A percentile compares a stretch with the other conserved stretches of the same genome.
These are phyloP conservation scores for Hemicentrotus pulcherrimus DNA, from an alignment of 35 echinoderm and acorn worm genomes.

Conservation along the genomic window DNA sequence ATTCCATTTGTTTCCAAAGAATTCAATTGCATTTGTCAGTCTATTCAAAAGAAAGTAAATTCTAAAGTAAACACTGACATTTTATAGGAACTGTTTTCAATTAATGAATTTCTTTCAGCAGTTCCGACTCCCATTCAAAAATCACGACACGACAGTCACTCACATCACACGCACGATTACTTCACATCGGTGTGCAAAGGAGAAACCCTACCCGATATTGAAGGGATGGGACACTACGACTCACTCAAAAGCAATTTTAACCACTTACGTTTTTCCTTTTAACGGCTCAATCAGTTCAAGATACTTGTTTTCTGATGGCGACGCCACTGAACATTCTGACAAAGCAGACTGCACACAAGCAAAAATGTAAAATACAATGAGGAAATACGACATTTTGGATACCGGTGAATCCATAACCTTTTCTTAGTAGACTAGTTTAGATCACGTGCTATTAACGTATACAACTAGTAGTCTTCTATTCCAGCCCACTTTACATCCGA, in stretches of 20 bases:
- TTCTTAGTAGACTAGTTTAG: too few relatives aligned
- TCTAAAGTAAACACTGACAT: background rate
- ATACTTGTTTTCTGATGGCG: background rate
- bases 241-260: background rate
- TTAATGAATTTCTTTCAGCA: background rate
- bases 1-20: background rate
- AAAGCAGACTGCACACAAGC: slow-evolving; percentile 14
- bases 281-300: background rate
- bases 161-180: background rate
- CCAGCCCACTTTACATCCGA: background rate
- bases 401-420: background rate
- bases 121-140: background rate
- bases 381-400: background rate
- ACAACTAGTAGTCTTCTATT: background rate
- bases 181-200: background rate
- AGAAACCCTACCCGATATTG: background rate
- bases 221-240: background rate
- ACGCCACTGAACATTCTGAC: background rate
- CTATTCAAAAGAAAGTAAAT: background rate
- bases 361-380: background rate
- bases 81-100: too few relatives aligned
- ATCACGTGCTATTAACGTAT: too few relatives aligned
- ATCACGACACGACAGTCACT: background rate
- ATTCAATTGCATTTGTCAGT: background rate
- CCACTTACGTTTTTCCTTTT: slow-evolving; percentile 34